Base-by-base conservation (phyloP, 2,797 vertebrate species). In the Takifugu ocellatus region DNA sequence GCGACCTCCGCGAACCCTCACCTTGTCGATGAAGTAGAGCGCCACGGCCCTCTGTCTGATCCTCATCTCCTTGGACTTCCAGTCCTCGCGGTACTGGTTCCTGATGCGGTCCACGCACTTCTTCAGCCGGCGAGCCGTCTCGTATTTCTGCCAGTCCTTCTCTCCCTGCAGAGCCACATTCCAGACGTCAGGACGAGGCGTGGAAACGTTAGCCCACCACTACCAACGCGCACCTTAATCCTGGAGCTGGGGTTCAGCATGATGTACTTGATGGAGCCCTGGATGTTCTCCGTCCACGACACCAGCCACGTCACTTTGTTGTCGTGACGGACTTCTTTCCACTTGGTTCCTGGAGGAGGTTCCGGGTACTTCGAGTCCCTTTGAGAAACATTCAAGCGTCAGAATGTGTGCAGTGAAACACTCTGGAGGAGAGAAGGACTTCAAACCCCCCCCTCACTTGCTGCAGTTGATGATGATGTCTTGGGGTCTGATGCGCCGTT, bases 61-160 rank as follows among this genome's bases (percentile, higher is more conserved):
- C 81, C 94, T 93, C 96, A 98, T 98, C 78, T 98, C 95, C 86
- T 98, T 99, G 63, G 97, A 98, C 86, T 98, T 99, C 96, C 96
- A 98, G 87, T 99, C 97, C 58, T 98, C 95, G 5, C 93, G 89
- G 81, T 99, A 99, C 15, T 97, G 94, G 54, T 87, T 87, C 68
- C 96, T 90, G 77, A 98, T 93, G 45, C 93, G 94, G 66, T 97
- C 95, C 68, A 99, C 97, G 5, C 93, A 94, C 51, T 95, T 94
- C 88, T 98, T 99, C 73, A 99, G 86, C 59, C 92, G 88, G 49
- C 96, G 94, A 49, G 97, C 97, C 0, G 91, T 97, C 88, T 98
- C 97, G 0, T 99, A 99, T 80, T 99, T 99, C 88, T 99, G 96
- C 97, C 96, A 98, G 66, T 98, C 96, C 73, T 98, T 99, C 83